These are phyloP conservation scores for Lichenostomus cassidix DNA, from an alignment of 2,113 vertebrate species.

Conservation along the genomic window DNA sequence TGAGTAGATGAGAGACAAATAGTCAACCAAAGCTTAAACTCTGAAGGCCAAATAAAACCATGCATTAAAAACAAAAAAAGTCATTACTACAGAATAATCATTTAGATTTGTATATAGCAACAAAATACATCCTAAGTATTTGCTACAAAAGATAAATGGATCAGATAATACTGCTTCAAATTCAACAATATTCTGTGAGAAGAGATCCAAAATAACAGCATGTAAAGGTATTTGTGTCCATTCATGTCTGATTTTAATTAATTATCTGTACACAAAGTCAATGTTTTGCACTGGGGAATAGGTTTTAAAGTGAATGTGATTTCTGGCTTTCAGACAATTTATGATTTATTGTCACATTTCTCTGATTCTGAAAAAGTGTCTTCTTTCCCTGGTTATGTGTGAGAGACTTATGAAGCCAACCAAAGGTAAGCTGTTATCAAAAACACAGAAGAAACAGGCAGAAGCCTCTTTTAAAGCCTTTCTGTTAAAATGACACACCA, in stretches of 20 bases:
- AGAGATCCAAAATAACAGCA: neutral
- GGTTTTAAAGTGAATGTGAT: neutral
- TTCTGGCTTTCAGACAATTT: neutral
- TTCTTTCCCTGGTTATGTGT: neutral
- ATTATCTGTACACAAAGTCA: neutral
- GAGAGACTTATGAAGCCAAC: neutral
- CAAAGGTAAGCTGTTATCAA: neutral
- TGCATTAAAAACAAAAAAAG: neutral
- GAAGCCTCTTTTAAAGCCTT: neutral
- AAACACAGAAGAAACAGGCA: neutral
- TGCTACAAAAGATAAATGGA: neutral
- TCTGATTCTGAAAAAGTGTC: neutral
- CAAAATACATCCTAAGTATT: neutral
- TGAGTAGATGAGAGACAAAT: rapidly evolving
- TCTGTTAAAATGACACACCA: neutral
- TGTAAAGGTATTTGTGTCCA: neutral
- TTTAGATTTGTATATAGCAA: neutral
- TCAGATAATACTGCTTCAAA: neutral
- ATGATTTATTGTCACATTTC: neutral
- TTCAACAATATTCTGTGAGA: neutral
- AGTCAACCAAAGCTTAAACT: neutral
- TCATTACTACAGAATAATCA: neutral
- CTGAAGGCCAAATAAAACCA: neutral
- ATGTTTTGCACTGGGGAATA: neutral
- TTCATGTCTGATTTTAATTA: neutral